A percentile compares a stretch with the other conserved stretches of the same genome.
These are phyloP conservation scores for Copidosoma floridanum DNA, from an alignment of 1,140 invertebrate genomes.

Conservation along the genomic window DNA sequence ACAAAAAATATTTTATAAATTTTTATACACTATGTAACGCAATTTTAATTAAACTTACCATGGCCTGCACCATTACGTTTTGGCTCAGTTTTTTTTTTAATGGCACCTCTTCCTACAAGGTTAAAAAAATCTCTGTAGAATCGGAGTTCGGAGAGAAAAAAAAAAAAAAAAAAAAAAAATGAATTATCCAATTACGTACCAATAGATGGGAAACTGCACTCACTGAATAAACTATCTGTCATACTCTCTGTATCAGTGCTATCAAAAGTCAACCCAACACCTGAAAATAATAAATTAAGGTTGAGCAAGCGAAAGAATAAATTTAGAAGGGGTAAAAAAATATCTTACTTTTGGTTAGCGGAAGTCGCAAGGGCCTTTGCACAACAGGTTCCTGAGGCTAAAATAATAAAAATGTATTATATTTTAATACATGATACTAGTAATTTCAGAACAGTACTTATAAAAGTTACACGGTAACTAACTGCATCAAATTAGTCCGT, in stretches of 20 bases:
- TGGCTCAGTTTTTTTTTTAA: neutral
- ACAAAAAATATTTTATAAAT: too few relatives aligned
- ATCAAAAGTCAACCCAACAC: neutral
- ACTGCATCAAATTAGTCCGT: too few relatives aligned
- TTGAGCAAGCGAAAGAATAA: neutral
- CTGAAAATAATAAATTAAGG: neutral
- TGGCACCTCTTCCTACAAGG: neutral
- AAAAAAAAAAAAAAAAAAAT: too few relatives aligned
- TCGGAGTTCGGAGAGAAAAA: neutral
- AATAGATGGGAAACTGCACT: conserved; percentile 18
- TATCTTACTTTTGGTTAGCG: conserved; percentile 4
- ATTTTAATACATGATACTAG: neutral
- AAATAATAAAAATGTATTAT: neutral
- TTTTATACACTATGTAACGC: too few relatives aligned
- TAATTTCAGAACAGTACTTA: neutral
- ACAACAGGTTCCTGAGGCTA: conserved; percentile 20
- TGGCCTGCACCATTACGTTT: neutral
- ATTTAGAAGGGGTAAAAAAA: neutral
- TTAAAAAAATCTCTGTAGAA: too few relatives aligned
- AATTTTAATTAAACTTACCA: neutral
- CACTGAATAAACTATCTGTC: conserved; percentile 3
- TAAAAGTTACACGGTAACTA: neutral
- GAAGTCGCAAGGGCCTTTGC: conserved; percentile 21
- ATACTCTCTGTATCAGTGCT: conserved; percentile 6
- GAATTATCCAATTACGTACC: conserved; percentile 1